phyloP scores from a whole-genome alignment of 2,888 invertebrate species.

The Synanthedon tipuliformis region DNA sequence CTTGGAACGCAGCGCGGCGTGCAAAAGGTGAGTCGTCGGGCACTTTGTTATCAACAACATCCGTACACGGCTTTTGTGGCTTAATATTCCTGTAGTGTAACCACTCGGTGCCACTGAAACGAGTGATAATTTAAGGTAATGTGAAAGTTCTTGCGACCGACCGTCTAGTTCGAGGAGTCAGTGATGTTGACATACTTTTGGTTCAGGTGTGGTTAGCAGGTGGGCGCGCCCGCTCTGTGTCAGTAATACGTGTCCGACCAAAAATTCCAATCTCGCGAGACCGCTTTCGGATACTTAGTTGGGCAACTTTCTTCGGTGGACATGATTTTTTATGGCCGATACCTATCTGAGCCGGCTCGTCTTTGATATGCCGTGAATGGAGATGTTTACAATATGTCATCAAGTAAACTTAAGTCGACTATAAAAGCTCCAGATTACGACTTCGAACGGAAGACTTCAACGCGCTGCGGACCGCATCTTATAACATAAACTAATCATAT shows the following conservation, averaged over 20 bases:
- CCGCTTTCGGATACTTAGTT: slow-evolving; percentile 51
- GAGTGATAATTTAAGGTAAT: slow-evolving; percentile 63
- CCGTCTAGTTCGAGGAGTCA: slow-evolving; percentile 56
- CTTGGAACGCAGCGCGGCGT: slow-evolving; percentile 52
- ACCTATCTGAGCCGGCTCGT: slow-evolving; percentile 13
- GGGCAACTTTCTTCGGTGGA: slow-evolving; percentile 55
- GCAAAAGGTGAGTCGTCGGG: slow-evolving; percentile 42
- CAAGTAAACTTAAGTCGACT: slow-evolving; percentile 1
- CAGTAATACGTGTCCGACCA: slow-evolving; percentile 51
- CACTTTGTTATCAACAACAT: slow-evolving; percentile 4
- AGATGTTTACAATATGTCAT: slow-evolving; percentile 8
- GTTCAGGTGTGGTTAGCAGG: slow-evolving; percentile 59
- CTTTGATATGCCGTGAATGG: slow-evolving; percentile 9
- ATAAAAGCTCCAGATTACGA: slow-evolving; percentile 10
- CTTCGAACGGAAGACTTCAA: slow-evolving; percentile 58
- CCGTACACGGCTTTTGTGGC: not conserved
- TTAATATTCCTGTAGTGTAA: slow-evolving; percentile 8
- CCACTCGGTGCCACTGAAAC: slow-evolving; percentile 29
- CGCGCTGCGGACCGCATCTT: slow-evolving; percentile 26
- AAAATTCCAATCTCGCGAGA: slow-evolving; percentile 59
- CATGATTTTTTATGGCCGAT: slow-evolving; percentile 14
- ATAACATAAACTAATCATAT: too few relatives aligned
- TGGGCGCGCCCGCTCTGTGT: slow-evolving; percentile 56
- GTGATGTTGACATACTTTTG: slow-evolving; percentile 63
- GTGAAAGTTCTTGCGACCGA: slow-evolving; percentile 65